phyloP scores from a whole-genome alignment of 2,888 invertebrate genomes.

The Brassicogethes aeneus region DNA sequence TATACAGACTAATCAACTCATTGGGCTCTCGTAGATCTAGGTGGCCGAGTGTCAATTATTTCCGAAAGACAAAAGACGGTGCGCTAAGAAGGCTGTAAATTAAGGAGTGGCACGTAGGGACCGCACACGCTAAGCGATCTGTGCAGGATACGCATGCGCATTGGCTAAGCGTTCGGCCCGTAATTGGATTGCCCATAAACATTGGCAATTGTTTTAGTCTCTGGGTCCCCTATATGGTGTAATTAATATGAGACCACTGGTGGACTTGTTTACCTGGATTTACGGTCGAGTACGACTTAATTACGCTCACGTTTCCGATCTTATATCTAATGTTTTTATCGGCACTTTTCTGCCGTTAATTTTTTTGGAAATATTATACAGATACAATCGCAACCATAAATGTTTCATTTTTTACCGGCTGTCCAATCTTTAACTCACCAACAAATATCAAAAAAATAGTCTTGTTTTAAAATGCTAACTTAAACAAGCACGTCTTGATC shows the following conservation, averaged over 20 bases:
- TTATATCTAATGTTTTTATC: background rate
- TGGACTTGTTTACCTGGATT: constrained; percentile 13
- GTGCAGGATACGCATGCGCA: constrained; percentile 30
- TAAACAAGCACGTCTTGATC: too few relatives aligned
- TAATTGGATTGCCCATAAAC: constrained; percentile 26
- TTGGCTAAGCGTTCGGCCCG: constrained; percentile 7
- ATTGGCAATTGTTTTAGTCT: constrained; percentile 23
- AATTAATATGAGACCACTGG: constrained; percentile 25
- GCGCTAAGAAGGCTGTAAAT: constrained; percentile 32
- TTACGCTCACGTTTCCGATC: constrained; percentile 14
- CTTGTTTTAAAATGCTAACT: too few relatives aligned
- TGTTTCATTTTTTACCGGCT: too few relatives aligned
- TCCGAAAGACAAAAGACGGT: constrained; percentile 31
- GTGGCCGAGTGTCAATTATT: constrained; percentile 27
- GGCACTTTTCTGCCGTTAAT: too few relatives aligned
- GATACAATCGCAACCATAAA: too few relatives aligned
- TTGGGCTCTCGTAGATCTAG: too few relatives aligned
- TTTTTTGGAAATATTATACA: too few relatives aligned
- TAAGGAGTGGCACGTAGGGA: constrained; percentile 29
- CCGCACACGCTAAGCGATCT: constrained; percentile 35
- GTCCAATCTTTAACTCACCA: too few relatives aligned
- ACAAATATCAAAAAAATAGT: too few relatives aligned
- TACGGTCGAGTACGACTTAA: constrained; percentile 19
- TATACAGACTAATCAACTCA: background rate
- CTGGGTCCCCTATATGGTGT: constrained; percentile 22